Conservation (phyloP, 2,797 vertebrate species). For the Chaetophractus vellerosus region DNA sequence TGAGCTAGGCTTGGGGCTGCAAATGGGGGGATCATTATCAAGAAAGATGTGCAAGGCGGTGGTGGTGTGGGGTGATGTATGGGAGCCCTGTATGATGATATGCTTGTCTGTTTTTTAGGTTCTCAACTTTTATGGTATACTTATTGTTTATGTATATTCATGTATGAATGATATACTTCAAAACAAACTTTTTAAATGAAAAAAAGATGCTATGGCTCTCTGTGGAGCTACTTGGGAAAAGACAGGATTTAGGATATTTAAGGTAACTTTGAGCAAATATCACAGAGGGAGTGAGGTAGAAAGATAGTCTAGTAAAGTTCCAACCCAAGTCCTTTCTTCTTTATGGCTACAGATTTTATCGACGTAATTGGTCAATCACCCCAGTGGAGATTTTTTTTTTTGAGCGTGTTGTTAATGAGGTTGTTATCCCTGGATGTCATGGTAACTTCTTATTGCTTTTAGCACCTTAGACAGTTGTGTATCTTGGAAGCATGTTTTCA, state of each 20-base stretch:
- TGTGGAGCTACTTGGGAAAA: slow-evolving; percentile 29
- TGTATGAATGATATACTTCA: too few relatives aligned
- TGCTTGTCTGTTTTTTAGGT: too few relatives aligned
- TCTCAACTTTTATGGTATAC: too few relatives aligned
- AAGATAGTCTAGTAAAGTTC: not conserved
- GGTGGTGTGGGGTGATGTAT: too few relatives aligned
- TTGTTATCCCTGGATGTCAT: slow-evolving; percentile 64
- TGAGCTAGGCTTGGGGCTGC: not conserved
- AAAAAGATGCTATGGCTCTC: not conserved
- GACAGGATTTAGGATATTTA: not conserved
- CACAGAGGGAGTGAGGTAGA: not conserved
- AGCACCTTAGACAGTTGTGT: not conserved
- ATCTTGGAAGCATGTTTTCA: slow-evolving; percentile 10
- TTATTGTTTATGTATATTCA: too few relatives aligned
- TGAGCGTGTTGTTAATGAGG: slow-evolving; percentile 20
- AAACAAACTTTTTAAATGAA: too few relatives aligned
- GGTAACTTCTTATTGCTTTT: not conserved
- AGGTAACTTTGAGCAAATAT: not conserved
- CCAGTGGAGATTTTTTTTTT: not conserved
- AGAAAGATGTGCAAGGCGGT: not conserved
- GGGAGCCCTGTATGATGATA: too few relatives aligned
- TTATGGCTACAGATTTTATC: slow-evolving; percentile 18
- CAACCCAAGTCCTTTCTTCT: not conserved
- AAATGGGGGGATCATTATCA: not conserved
- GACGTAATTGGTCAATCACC: slow-evolving; percentile 17